Conservation (phyloP, 2,113 vertebrate species). For the Varanus salvator region DNA sequence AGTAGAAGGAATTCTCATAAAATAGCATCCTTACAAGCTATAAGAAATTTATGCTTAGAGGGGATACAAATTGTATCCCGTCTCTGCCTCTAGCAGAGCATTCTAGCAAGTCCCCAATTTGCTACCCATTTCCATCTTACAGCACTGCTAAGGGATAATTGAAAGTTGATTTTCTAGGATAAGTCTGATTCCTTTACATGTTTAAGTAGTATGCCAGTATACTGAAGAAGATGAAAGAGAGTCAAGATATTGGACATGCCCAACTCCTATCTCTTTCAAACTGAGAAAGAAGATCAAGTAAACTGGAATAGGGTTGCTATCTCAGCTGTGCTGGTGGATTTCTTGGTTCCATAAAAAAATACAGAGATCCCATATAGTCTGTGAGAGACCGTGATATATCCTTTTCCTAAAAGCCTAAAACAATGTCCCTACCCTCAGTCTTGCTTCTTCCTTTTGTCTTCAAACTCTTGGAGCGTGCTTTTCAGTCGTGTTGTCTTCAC, state of each 20-base stretch:
- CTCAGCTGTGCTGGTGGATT: background rate
- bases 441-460: background rate
- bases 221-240: background rate
- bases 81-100: background rate
- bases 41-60: conserved; percentile 13
- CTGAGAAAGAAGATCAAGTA: background rate
- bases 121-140: background rate
- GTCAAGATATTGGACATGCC: background rate
- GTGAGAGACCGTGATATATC: background rate
- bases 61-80: background rate
- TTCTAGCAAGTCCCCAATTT: background rate
- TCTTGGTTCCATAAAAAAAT: background rate
- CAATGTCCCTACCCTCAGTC: background rate
- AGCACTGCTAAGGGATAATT: background rate
- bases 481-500: background rate
- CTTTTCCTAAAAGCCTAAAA: background rate
- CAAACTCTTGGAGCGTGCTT: background rate
- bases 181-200: background rate
- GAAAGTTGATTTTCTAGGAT: background rate
- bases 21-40: conserved; percentile 17
- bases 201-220: background rate
- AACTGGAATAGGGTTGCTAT: background rate
- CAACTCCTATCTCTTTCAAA: background rate
- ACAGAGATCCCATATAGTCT: background rate
- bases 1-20: conserved; percentile 17